A percentile compares a stretch with the other conserved stretches of the same genome.
Conservation (phyloP, 2,888 invertebrate species). For the Trichogramma dendrolimi region DNA sequence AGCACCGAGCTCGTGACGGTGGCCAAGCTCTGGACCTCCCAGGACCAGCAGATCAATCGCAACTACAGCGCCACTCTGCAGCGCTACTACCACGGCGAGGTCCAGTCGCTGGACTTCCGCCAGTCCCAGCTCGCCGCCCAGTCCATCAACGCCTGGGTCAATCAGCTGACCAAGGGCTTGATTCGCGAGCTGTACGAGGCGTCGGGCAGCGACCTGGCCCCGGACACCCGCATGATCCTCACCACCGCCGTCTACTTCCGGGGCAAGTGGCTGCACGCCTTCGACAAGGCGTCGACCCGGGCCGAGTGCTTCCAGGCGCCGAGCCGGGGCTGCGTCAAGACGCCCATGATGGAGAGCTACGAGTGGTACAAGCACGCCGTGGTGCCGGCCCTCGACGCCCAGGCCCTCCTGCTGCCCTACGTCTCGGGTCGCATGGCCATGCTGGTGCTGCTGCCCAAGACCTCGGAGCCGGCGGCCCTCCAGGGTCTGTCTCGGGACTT, state of each 20-base stretch:
- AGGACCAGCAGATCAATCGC: slow-evolving; percentile 37
- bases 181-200: slow-evolving; percentile 12
- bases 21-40: slow-evolving; percentile 39
- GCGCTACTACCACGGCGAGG: slow-evolving; percentile 55
- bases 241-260: slow-evolving; percentile 77
- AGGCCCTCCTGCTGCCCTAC: slow-evolving; percentile 71
- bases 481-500: slow-evolving; percentile 57
- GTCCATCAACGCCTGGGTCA: slow-evolving; percentile 62
- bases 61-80: slow-evolving; percentile 53
- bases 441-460: slow-evolving; percentile 60
- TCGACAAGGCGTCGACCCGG: slow-evolving; percentile 56
- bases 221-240: slow-evolving; percentile 62
- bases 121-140: slow-evolving; percentile 50
- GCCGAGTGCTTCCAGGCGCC: slow-evolving; percentile 63
- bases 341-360: slow-evolving; percentile 66
- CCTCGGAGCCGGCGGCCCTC: slow-evolving; percentile 52
- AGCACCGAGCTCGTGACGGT: slow-evolving; percentile 37
- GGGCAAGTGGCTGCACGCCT: slow-evolving; percentile 70
- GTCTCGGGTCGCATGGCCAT: slow-evolving; percentile 64
- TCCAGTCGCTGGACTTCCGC: slow-evolving; percentile 55
- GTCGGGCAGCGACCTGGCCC: slow-evolving; percentile 40
- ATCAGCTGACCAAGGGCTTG: slow-evolving; percentile 55
- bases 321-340: slow-evolving; percentile 59
- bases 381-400: slow-evolving; percentile 62
- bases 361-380: slow-evolving; percentile 62